Base-by-base conservation (phyloP, 2,888 invertebrate species). In the Saturnia pavonia region DNA sequence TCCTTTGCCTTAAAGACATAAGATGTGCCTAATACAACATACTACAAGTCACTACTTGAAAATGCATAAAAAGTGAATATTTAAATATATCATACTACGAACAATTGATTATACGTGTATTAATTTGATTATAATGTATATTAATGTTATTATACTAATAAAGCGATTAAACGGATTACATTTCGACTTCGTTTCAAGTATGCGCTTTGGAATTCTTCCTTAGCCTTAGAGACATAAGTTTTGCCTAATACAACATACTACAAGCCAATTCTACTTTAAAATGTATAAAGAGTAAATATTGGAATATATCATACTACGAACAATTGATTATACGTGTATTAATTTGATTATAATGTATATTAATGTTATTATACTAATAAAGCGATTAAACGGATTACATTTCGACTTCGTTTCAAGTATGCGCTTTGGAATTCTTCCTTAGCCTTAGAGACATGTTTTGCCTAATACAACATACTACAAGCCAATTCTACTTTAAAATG, bases 1-100 rank as follows among this genome's bases (percentile, higher is more conserved):
- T 91, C 92, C 75, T 85, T 91, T 0, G 95, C 95, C 84, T 95
- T 96, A 14, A 43, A 43, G 12, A 14, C 1, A 2, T 14, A 43
- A 54, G 1, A 6, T 22, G 51, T 51, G 57, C 57, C 57, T 60
- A 60, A 11, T 60, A 25, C 7, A 60, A 54, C 22, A 54, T 54
- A 6, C 54, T 54, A 54, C 22, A 54, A 54, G 54, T 22, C n/a
- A n/a, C 22, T 22, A 54, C 22, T 22, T 54, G 34, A 34, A 6
- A 34, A 34, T 9, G 22, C 12, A 11, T 54, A 54, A 22, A 54
- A 0, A 54, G 0, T 54, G 22, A 9, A 45, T 16, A 45, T 6
- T 45, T 19, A 51, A 8, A 51, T 51, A n/a, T 22, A 6, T 51
- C 8, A 9, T 9, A 54, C 9, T 54, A 22, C 22, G 8, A 8